These are phyloP conservation scores for Penelope pileata DNA, from an alignment of 2,113 vertebrate genomes.

Conservation along the genomic window DNA sequence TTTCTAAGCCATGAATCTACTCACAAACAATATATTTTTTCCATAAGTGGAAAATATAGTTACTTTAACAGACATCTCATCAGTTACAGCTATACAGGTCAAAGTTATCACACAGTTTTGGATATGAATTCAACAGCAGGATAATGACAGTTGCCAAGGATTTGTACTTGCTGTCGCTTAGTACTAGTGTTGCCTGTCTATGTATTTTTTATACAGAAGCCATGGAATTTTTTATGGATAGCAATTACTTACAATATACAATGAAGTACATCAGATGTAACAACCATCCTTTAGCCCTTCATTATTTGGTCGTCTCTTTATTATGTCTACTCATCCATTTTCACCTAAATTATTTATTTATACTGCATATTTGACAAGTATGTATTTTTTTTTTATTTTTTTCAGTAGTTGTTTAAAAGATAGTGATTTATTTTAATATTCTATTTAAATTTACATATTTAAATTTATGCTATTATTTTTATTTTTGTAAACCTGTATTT, in stretches of 20 bases:
- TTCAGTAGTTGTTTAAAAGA: slow-evolving; percentile 50
- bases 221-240: slow-evolving; percentile 81
- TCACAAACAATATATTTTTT: slow-evolving; percentile 40
- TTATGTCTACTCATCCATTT: slow-evolving; percentile 68
- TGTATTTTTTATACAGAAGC: slow-evolving; percentile 69
- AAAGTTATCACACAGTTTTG: slow-evolving; percentile 71
- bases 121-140: slow-evolving; percentile 78
- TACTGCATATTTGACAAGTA: slow-evolving; percentile 65
- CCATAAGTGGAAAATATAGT: slow-evolving; percentile 51
- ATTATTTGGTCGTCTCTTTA: slow-evolving; percentile 77
- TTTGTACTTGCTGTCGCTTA: slow-evolving; percentile 73
- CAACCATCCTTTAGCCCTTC: slow-evolving; percentile 77
- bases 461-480: slow-evolving; percentile 26
- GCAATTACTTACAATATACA: slow-evolving; percentile 76
- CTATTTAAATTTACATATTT: slow-evolving; percentile 41
- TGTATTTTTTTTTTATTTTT: slow-evolving; percentile 62
- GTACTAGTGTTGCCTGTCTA: slow-evolving; percentile 79
- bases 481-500: slow-evolving; percentile 51
- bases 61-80: slow-evolving; percentile 42
- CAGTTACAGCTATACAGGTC: slow-evolving; percentile 59
- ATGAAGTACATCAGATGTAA: slow-evolving; percentile 79
- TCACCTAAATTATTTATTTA: slow-evolving; percentile 77
- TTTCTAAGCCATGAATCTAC: slow-evolving; percentile 48
- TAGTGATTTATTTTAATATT: slow-evolving; percentile 50
- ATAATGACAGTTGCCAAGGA: slow-evolving; percentile 84